Conservation (phyloP, 2,888 invertebrate species). For the Aphrophora alni region DNA sequence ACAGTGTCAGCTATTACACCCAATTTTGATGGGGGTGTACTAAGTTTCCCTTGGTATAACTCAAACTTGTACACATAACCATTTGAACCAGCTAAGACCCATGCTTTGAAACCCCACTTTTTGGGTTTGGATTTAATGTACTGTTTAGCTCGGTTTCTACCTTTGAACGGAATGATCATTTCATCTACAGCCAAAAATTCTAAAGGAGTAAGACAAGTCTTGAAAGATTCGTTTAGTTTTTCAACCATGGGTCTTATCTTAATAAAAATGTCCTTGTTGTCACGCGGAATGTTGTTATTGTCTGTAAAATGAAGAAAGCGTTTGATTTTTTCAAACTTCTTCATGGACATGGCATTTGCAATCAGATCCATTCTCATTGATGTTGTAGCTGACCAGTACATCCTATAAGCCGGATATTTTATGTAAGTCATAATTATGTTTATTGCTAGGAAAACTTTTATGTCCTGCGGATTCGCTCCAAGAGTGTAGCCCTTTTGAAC, state of each 20-base stretch:
- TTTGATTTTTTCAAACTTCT: conserved; percentile 43
- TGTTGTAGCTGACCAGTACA: conserved; percentile 39
- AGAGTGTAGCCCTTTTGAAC: conserved; percentile 29
- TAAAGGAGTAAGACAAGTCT: conserved; percentile 36
- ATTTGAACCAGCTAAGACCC: conserved; percentile 42
- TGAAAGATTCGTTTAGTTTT: conserved; percentile 34
- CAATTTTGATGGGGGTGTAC: not conserved
- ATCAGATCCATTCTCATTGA: conserved; percentile 37
- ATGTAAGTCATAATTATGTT: conserved; percentile 43
- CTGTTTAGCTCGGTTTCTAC: conserved; percentile 42
- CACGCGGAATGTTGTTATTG: conserved; percentile 33
- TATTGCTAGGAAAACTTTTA: conserved; percentile 38
- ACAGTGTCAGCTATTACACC: too few species aligned
- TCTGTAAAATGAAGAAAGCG: too few species aligned
- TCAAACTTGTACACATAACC: too few species aligned
- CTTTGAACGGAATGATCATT: conserved; percentile 49
- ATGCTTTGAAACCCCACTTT: conserved; percentile 46
- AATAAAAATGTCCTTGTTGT: conserved; percentile 42
- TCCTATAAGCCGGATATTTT: conserved; percentile 32
- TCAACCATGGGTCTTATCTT: conserved; percentile 41
- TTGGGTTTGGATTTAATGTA: too few species aligned
- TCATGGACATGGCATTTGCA: conserved; percentile 40
- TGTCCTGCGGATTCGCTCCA: conserved; percentile 30
- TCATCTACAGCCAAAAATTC: conserved; percentile 44
- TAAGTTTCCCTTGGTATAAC: too few species aligned